A percentile compares a stretch with the other conserved stretches of the same genome.
phyloP scores from a whole-genome alignment of 2,888 invertebrate species.

The Parochlus steinenii region DNA sequence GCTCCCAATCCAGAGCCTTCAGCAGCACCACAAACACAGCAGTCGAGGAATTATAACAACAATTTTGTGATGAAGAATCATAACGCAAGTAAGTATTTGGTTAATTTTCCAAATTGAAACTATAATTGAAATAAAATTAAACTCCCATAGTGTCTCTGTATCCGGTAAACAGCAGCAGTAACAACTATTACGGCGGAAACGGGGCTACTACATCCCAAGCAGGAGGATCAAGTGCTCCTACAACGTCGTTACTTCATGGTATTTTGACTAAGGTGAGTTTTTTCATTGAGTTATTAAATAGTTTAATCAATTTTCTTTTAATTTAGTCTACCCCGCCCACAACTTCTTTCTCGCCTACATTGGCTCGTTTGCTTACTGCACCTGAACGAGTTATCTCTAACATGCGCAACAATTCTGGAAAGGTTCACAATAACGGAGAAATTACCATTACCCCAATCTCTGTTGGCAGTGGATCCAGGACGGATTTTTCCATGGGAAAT shows the following conservation, averaged over 20 bases:
- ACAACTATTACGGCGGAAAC: too few species aligned
- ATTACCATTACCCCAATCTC: slow-evolving; percentile 8
- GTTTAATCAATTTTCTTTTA: slow-evolving; percentile 1
- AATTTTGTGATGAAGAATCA: not conserved
- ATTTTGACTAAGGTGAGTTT: slow-evolving; percentile 49
- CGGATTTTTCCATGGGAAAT: slow-evolving; percentile 4
- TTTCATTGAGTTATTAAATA: not conserved
- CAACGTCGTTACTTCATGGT: slow-evolving; percentile 53
- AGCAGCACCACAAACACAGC: slow-evolving; percentile 27
- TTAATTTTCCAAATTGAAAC: slow-evolving; percentile 14
- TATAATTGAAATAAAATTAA: too few species aligned
- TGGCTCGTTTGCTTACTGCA: slow-evolving; percentile 63
- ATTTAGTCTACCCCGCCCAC: slow-evolving; percentile 22
- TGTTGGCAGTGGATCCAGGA: not conserved
- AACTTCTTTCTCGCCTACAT: slow-evolving; percentile 60
- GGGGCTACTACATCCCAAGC: not conserved
- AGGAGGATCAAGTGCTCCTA: slow-evolving; percentile 35
- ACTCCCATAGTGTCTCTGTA: too few species aligned
- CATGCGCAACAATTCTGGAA: slow-evolving; percentile 2
- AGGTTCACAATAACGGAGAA: slow-evolving; percentile 5
- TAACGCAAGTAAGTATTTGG: not conserved
- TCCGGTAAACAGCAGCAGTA: too few species aligned
- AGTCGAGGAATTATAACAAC: slow-evolving; percentile 24
- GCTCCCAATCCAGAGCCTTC: slow-evolving; percentile 32
- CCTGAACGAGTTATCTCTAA: slow-evolving; percentile 28